These are phyloP conservation scores for Oophaga sylvatica DNA, from an alignment of 2,797 vertebrate genomes.

Conservation along the genomic window DNA sequence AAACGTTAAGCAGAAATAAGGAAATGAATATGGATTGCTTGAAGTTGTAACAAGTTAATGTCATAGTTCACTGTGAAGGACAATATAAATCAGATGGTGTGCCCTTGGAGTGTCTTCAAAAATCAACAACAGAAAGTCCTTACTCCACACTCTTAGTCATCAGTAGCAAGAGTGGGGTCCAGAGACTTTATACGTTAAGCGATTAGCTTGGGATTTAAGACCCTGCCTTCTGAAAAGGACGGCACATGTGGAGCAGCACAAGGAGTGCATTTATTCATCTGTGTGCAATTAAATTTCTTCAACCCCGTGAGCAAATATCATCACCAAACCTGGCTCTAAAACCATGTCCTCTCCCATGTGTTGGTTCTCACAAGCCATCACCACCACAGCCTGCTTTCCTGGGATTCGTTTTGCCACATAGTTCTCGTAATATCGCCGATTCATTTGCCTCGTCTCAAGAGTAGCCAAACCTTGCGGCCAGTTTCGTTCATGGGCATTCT, in stretches of 20 bases:
- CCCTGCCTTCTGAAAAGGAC: slow-evolving; percentile 17
- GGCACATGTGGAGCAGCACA: slow-evolving; percentile 34
- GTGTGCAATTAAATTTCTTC: slow-evolving; percentile 82
- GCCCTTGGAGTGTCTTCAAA: slow-evolving; percentile 13
- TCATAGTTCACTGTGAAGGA: neutral
- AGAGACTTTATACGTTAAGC: slow-evolving; percentile 11
- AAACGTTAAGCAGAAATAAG: neutral
- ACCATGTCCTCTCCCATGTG: slow-evolving; percentile 99
- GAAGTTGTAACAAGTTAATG: neutral
- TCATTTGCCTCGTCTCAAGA: slow-evolving; percentile 97
- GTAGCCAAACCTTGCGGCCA: slow-evolving; percentile 98
- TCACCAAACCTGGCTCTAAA: slow-evolving; percentile 94
- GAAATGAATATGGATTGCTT: slow-evolving; percentile 22
- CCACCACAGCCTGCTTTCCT: slow-evolving; percentile 96
- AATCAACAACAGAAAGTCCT: slow-evolving; percentile 34
- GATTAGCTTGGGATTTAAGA: slow-evolving; percentile 2
- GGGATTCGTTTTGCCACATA: slow-evolving; percentile 98
- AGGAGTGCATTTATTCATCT: slow-evolving; percentile 18
- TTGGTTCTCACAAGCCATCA: slow-evolving; percentile 98
- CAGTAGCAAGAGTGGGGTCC: slow-evolving; percentile 37
- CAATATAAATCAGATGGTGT: neutral
- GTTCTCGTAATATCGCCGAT: slow-evolving; percentile 97
- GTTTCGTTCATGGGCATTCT: slow-evolving; percentile 97
- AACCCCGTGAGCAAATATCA: slow-evolving; percentile 97
- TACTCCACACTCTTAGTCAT: slow-evolving; percentile 35